Evolutionary conservation across 2,113 vertebrate genomes (phyloP).

Genomic region (Phaethon lepturus): DNA sequence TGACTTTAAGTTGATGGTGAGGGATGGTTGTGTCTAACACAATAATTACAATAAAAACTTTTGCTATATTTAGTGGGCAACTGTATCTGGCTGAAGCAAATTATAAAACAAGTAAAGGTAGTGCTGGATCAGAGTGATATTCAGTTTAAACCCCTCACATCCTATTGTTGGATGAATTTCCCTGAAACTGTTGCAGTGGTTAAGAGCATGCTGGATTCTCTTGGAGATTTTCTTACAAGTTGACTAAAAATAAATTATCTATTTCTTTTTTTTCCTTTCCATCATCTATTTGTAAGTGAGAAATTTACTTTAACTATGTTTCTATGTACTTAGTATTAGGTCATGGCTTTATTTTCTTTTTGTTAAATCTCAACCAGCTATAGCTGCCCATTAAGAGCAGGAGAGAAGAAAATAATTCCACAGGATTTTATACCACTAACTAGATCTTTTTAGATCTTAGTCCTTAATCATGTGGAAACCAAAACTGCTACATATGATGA

Average conservation of each 20-base stretch:
- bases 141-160: fast-evolving
- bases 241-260: neutral
- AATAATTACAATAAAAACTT: neutral
- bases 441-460: neutral
- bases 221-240: neutral
- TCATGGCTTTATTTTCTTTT: neutral
- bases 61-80: neutral
- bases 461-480: neutral
- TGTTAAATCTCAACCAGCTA: neutral
- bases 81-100: neutral
- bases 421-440: neutral
- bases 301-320: neutral
- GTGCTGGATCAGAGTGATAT: fast-evolving
- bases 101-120: neutral
- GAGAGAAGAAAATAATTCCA: neutral
- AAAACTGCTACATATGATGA: neutral
- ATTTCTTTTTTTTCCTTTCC: fast-evolving
- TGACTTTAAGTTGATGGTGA: neutral
- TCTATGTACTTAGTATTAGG: neutral
- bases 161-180: neutral
- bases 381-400: neutral
- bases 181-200: neutral
- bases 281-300: neutral
- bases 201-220: neutral
- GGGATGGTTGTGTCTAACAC: neutral